phyloP scores from a whole-genome alignment of 2,888 invertebrate species.

The Lepidocyrtoides sp. region DNA sequence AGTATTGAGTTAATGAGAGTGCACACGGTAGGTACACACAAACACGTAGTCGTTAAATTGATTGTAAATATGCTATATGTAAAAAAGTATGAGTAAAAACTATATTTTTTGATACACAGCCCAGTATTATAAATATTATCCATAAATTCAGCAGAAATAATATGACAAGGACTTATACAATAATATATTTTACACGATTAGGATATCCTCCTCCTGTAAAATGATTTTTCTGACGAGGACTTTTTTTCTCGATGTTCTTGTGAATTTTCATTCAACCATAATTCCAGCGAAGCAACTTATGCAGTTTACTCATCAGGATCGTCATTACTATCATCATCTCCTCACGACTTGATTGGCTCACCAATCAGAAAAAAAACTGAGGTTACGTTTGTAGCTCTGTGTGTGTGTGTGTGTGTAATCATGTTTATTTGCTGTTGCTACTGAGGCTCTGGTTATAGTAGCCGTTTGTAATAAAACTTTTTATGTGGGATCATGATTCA shows the following conservation, averaged over 20 bases:
- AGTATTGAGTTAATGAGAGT: too few species aligned
- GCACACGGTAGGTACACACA: background rate
- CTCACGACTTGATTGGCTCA: slow-evolving; percentile 39
- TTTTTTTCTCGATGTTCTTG: background rate
- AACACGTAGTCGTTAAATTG: slow-evolving; percentile 11
- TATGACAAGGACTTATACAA: background rate
- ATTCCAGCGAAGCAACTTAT: slow-evolving; percentile 42
- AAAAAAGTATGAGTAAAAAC: background rate
- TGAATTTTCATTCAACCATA: slow-evolving; percentile 45
- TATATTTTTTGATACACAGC: background rate
- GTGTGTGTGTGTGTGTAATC: too few species aligned
- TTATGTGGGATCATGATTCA: slow-evolving; percentile 53
- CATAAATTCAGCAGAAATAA: slow-evolving; percentile 7
- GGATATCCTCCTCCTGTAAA: slow-evolving; percentile 36
- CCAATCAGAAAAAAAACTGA: slow-evolving; percentile 43
- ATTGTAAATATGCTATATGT: background rate
- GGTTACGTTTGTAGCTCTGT: background rate
- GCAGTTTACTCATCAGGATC: slow-evolving; percentile 46
- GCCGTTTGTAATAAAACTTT: slow-evolving; percentile 4
- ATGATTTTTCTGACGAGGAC: background rate
- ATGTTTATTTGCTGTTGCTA: slow-evolving; percentile 29
- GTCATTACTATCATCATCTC: background rate
- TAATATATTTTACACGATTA: background rate
- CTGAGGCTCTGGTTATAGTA: background rate
- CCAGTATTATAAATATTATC: background rate